phyloP scores from a whole-genome alignment of 2,888 invertebrate species.

The Gandaritis pyraliata region DNA sequence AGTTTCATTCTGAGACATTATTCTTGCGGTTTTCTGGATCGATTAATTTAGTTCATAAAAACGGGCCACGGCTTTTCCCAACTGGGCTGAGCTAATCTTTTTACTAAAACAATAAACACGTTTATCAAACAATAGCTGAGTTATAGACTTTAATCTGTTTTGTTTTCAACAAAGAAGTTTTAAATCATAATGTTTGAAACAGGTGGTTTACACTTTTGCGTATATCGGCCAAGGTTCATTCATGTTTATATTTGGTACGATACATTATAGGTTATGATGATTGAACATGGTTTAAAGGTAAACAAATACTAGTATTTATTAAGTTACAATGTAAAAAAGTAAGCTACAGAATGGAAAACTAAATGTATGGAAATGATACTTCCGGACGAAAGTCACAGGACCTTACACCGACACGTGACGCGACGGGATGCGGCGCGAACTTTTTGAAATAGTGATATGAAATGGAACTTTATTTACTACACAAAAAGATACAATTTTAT shows the following conservation, averaged over 20 bases:
- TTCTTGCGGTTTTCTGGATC: no score
- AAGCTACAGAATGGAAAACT: no score
- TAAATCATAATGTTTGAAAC: constrained; percentile 60
- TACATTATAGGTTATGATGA: not conserved
- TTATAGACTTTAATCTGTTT: constrained; percentile 46
- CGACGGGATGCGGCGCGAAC: no score
- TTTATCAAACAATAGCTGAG: constrained; percentile 63
- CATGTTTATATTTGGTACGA: constrained; percentile 33
- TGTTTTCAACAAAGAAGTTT: constrained; percentile 42
- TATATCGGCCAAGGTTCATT: constrained; percentile 57
- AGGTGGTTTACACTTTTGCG: constrained; percentile 55
- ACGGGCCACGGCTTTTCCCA: constrained; percentile 8
- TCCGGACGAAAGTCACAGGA: no score
- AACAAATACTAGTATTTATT: not conserved
- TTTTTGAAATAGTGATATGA: no score
- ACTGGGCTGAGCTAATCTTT: constrained; percentile 3
- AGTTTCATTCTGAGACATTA: no score
- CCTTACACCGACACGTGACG: no score
- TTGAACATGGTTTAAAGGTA: not conserved
- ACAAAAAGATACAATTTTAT: no score
- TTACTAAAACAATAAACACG: constrained; percentile 40
- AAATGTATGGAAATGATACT: no score
- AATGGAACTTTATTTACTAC: no score
- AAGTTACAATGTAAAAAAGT: no score
- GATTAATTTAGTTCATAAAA: not conserved